phyloP scores from a whole-genome alignment of 92 coral and sea anemone genomes.

The Chrysogorgia sp. region DNA sequence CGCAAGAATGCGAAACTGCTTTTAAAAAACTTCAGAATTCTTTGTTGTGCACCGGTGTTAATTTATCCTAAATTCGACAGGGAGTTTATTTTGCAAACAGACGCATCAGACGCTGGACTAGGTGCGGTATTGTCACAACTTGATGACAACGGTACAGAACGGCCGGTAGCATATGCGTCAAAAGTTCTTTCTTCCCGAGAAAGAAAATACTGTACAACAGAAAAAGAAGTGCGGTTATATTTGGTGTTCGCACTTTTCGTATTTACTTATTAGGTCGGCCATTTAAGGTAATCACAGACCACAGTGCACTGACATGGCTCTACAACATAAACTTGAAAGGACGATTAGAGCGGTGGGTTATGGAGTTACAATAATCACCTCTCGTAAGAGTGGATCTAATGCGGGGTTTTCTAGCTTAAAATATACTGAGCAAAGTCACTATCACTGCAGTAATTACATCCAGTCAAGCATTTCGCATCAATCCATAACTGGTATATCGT shows the following conservation, averaged over 20 bases:
- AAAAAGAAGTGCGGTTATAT: too few species aligned
- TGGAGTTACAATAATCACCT: slow-evolving; percentile 63
- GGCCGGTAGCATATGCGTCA: slow-evolving; percentile 31
- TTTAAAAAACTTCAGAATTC: neutral
- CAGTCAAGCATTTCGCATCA: too few species aligned
- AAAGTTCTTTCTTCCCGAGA: slow-evolving; percentile 6
- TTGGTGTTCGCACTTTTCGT: too few species aligned
- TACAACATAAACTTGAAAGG: slow-evolving; percentile 51
- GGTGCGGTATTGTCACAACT: slow-evolving; percentile 38
- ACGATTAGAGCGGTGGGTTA: slow-evolving; percentile 40
- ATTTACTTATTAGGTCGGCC: slow-evolving; percentile 11
- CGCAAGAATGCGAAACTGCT: neutral
- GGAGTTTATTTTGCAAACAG: slow-evolving; percentile 4
- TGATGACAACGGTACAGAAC: slow-evolving; percentile 35
- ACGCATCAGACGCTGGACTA: neutral
- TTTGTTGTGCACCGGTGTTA: slow-evolving; percentile 34
- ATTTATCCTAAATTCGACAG: slow-evolving; percentile 39
- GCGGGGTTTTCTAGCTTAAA: too few species aligned
- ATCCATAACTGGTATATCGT: too few species aligned
- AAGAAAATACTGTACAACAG: too few species aligned
- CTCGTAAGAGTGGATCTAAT: too few species aligned
- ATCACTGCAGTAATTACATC: too few species aligned
- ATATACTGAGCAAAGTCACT: too few species aligned
- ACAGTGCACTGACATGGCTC: slow-evolving; percentile 38
- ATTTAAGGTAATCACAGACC: slow-evolving; percentile 33